Percentiles rank a stretch among this genome's conserved stretches.
Conservation (phyloP, 2,888 invertebrate genomes). For the Pyrgus malvae region DNA sequence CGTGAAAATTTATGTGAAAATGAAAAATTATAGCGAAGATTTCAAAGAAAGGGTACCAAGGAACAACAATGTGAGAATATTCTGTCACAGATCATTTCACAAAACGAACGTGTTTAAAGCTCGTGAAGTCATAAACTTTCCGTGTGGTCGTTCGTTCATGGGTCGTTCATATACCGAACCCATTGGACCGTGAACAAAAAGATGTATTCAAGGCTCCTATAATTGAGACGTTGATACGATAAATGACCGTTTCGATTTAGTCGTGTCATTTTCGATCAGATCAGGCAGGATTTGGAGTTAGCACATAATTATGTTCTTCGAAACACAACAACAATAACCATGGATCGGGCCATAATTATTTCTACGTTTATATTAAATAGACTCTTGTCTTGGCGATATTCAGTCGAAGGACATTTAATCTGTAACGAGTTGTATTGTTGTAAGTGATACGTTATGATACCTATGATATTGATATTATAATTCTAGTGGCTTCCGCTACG, state of each 20-base stretch:
- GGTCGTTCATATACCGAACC: constrained; percentile 18
- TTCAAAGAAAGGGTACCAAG: neutral
- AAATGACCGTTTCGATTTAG: constrained; percentile 29
- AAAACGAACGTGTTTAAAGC: constrained; percentile 1
- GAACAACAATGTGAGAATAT: neutral
- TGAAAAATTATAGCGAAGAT: neutral
- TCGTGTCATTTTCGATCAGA: constrained; percentile 7
- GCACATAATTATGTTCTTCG: too few species aligned
- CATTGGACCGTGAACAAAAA: constrained; percentile 34
- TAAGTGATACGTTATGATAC: neutral
- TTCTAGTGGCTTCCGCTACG: neutral
- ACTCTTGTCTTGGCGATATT: neutral
- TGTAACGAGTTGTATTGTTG: neutral
- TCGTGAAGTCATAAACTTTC: constrained; percentile 7
- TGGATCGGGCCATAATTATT: too few species aligned
- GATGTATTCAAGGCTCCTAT: constrained; percentile 30
- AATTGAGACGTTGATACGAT: constrained; percentile 36
- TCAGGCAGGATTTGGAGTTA: neutral
- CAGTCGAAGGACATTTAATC: neutral
- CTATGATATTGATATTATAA: neutral
- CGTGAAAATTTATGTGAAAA: too few species aligned
- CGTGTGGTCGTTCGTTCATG: neutral
- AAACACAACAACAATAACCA: too few species aligned
- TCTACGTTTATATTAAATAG: too few species aligned
- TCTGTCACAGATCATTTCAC: constrained; percentile 6